Evolutionary conservation across 2,113 vertebrate species (phyloP).

Genomic region (Boulengeromyrus knoepffleri): DNA sequence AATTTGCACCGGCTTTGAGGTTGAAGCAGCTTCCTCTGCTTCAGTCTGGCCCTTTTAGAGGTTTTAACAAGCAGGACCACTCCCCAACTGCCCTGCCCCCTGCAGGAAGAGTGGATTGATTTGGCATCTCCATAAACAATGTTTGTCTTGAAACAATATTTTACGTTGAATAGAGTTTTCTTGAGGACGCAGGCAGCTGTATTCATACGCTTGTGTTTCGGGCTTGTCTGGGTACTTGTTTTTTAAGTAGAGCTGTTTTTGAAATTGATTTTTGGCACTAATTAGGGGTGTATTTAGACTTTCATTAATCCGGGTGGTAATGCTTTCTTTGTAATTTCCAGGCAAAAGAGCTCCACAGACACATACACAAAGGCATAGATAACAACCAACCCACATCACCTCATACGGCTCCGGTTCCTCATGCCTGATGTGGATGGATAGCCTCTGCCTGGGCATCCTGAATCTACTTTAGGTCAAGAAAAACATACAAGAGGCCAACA

Average conservation of each 20-base stretch:
- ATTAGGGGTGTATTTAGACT: background rate
- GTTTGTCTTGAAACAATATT: slow-evolving; percentile 5
- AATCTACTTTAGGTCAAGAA: slow-evolving; percentile 62
- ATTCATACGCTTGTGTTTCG: no score
- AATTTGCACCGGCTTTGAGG: background rate
- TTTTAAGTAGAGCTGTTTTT: background rate
- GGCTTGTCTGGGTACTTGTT: background rate
- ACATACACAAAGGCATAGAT: background rate
- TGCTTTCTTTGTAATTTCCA: background rate
- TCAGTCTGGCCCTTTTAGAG: background rate
- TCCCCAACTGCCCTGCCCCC: background rate
- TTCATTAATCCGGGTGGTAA: background rate
- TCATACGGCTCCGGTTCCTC: slow-evolving; percentile 39
- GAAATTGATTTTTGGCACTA: background rate
- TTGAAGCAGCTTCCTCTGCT: background rate
- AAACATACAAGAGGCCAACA: slow-evolving; percentile 34
- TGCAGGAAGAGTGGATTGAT: background rate
- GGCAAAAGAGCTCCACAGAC: slow-evolving; percentile 5
- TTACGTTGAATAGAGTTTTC: background rate
- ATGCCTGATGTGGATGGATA: slow-evolving; percentile 58
- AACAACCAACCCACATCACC: background rate
- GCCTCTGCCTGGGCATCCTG: slow-evolving; percentile 43
- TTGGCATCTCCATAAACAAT: slow-evolving; percentile 9
- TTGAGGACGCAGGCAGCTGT: background rate
- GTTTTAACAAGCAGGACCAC: background rate